Conservation (phyloP, 1,140 invertebrate genomes). For the Bombus soroeensis region DNA sequence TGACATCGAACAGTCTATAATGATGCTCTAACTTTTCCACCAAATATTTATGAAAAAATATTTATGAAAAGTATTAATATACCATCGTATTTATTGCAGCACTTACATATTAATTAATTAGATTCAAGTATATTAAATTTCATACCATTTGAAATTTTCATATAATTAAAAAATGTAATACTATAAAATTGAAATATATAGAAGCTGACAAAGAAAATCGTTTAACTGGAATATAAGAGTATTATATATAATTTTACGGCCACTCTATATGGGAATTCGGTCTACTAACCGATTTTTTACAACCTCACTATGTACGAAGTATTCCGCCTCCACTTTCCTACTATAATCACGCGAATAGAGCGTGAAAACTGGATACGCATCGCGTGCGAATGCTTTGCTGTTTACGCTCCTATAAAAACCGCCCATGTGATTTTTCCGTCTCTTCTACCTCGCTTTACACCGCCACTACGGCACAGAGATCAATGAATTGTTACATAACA, state of each 20-base stretch:
- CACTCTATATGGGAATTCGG: background rate
- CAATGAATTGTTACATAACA: constrained; percentile 30
- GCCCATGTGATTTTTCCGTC: background rate
- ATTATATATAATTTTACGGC: background rate
- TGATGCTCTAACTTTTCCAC: too few species aligned
- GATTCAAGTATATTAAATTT: too few species aligned
- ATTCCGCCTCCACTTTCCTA: background rate
- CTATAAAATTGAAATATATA: too few species aligned
- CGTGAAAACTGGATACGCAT: background rate
- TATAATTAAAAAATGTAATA: too few species aligned
- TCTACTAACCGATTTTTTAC: background rate
- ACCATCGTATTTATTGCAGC: too few species aligned
- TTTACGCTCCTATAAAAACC: background rate
- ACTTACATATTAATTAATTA: too few species aligned
- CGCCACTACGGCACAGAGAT: constrained; percentile 11
- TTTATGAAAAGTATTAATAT: too few species aligned
- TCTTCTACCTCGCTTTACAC: background rate
- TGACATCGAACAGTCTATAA: too few species aligned
- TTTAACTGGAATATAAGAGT: too few species aligned
- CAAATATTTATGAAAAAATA: too few species aligned
- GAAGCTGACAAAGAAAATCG: too few species aligned
- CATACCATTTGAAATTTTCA: too few species aligned
- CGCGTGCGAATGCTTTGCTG: background rate
- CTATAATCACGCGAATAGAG: constrained; percentile 4
- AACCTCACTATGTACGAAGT: background rate